Evolutionary conservation across 2,113 vertebrate genomes (phyloP), one percentile per base, ranked within the genome.

Genomic region (Onychorhynchus coronatus): DNA sequence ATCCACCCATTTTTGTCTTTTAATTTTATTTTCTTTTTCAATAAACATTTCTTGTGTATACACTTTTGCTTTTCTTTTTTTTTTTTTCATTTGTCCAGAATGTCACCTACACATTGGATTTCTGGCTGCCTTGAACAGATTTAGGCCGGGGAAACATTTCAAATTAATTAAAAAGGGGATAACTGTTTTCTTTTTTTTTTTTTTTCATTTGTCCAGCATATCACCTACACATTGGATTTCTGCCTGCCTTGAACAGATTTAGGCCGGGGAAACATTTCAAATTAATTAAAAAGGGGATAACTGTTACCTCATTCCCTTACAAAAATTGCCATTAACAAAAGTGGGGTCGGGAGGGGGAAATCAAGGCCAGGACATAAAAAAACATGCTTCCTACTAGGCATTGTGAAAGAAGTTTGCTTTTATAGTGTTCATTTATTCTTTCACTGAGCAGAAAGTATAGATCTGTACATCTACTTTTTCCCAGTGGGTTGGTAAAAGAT

Each of bases 1-100:
- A 97, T 97, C 96, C 97, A 97, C 97, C 97, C 97, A 85, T 97
- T 98, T 97, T 96, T 98, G 95, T 97, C 96, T 95, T 97, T 97
- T 91, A 97, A 91, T 97, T 96, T 97, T 97, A 94, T 97, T 95
- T 97, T 97, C 96, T 98, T 98, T 97, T 98, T 97, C 98, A 98
- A 98, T 98, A 98, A 98, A 98, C 98, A 96, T 98, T 98, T 98
- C 97, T 98, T 98, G 97, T 98, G 97, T 98, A 95, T 98, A 97
- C 67, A 56, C 97, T 97, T 98, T 98, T 98, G 98, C 85, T 98
- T 98, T 97, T 97, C 95, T 76, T 97, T 97, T 97, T 96, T 97
- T 96, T 47, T 73, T 81, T 73, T 88, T 80, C 79, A 63, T 97
- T 97, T 97, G 94, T 97, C 86, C 84, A 56, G 78, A 91, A 50